phyloP scores from a whole-genome alignment of 30 jellyfish, hydroid and myxozoan species.

The Hydractinia symbiolongicarpus region DNA sequence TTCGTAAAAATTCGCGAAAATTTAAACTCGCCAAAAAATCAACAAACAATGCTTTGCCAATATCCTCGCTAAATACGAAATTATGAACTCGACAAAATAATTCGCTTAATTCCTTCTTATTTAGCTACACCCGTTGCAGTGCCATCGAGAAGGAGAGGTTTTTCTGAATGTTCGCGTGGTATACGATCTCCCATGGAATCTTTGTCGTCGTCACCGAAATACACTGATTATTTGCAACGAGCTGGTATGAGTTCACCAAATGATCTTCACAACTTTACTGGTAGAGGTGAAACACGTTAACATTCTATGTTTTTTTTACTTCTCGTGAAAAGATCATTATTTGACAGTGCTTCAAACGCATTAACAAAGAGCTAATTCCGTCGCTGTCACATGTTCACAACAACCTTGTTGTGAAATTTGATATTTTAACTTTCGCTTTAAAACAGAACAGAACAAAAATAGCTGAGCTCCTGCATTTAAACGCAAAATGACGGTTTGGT shows the following conservation, averaged over 20 bases:
- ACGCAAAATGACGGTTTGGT: too few species aligned
- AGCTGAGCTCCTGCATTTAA: too few species aligned
- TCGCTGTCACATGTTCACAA: too few species aligned
- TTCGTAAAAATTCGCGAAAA: too few species aligned
- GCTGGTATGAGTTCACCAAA: slow-evolving; percentile 21
- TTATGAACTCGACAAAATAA: too few species aligned
- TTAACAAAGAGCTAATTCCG: too few species aligned
- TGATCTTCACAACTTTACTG: neutral
- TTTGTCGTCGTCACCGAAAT: slow-evolving; percentile 32
- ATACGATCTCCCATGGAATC: slow-evolving; percentile 68
- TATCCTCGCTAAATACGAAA: neutral
- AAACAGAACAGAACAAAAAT: too few species aligned
- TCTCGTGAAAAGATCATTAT: too few species aligned
- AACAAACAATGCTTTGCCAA: neutral
- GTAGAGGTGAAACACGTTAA: slow-evolving; percentile 18
- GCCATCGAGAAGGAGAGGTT: slow-evolving; percentile 84
- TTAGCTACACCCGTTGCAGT: slow-evolving; percentile 98
- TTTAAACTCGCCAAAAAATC: neutral
- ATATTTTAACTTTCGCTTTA: too few species aligned
- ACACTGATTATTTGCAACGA: slow-evolving; percentile 37
- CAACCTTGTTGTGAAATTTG: too few species aligned
- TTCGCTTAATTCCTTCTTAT: neutral
- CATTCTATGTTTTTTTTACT: too few species aligned
- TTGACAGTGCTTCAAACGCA: too few species aligned
- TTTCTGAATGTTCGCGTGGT: slow-evolving; percentile 78